Evolutionary conservation across 2,888 invertebrate genomes (phyloP), one percentile per base, ranked within the genome.

Genomic region (Deilephila elpenor): DNA sequence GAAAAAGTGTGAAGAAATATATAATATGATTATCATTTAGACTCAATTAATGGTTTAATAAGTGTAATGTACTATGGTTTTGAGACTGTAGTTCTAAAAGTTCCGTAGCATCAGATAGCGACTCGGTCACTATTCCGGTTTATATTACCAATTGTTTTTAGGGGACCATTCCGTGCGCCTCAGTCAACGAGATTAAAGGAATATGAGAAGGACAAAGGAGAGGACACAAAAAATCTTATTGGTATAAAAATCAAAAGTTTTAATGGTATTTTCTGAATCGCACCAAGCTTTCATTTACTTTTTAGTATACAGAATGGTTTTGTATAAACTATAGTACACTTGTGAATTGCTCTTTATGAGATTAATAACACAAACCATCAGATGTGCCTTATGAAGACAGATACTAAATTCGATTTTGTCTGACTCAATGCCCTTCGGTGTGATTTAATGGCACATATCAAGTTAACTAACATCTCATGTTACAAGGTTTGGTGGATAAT

Each of bases 221-320:
- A 78, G 82, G 82, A 80, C 80, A 91, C 84, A 86, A 91, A 91
- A 92, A 91, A 89, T 86, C 90, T 86, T 87, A 83, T 93, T 94
- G 94, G 94, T 94, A 94, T 94, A 94, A 94, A 94, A 94, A 94
- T 94, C 94, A 94, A 94, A 94, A 94, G 94, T 94, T 94, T 94
- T 94, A 94, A 94, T 94, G 94, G 94, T 94, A 93, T 94, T 94
- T 94, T 93, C 94, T 93, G 93, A 93, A 94, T 94, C 94, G 94
- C 94, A 94, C 94, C 94, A 94, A 94, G 94, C 94, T 93, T 94
- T 92, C 93, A 93, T 93, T 93, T 93, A 94, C 91, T 91, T 94
- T 94, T 94, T 93, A 94, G 93, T 94, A 94, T 93, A 94, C 94
- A 93, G 93, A 92, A 91, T 92, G 91, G 91, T 93, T 90, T 93